Evolutionary conservation across 1,140 invertebrate genomes (phyloP).

Genomic region (Diploscapter pachys): DNA sequence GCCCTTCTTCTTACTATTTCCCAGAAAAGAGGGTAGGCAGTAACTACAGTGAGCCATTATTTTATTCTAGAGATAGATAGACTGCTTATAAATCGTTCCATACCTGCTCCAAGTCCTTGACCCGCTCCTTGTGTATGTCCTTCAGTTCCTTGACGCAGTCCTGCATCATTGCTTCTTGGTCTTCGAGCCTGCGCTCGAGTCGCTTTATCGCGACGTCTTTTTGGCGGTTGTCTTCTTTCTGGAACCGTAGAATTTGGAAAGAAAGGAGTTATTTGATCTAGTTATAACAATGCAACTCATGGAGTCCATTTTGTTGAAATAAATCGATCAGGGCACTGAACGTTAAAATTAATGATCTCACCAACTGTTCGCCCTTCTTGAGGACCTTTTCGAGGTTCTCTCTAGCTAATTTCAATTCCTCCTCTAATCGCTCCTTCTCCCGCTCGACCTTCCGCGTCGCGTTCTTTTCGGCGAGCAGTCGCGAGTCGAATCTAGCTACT

Average conservation of each 20-base stretch:
- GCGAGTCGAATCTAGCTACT: constrained; percentile 20
- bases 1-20: constrained; percentile 12
- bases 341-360: neutral
- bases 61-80: no score
- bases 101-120: constrained; percentile 41
- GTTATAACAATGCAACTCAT: neutral
- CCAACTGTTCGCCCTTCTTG: constrained; percentile 44
- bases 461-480: constrained; percentile 28
- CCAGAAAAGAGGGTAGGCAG: neutral
- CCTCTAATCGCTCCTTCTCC: constrained; percentile 43
- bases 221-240: constrained; percentile 49
- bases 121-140: constrained; percentile 42
- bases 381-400: constrained; percentile 44
- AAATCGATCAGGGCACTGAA: neutral
- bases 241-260: neutral
- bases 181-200: constrained; percentile 48
- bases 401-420: constrained; percentile 35
- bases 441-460: constrained; percentile 39
- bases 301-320: neutral
- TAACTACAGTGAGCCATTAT: neutral
- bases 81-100: no score
- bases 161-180: constrained; percentile 53
- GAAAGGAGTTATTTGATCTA: neutral
- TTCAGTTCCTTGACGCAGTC: constrained; percentile 48
- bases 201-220: constrained; percentile 41